phyloP scores from a whole-genome alignment of 23 tunicate genomes.

The Aplidium turbinatum region DNA sequence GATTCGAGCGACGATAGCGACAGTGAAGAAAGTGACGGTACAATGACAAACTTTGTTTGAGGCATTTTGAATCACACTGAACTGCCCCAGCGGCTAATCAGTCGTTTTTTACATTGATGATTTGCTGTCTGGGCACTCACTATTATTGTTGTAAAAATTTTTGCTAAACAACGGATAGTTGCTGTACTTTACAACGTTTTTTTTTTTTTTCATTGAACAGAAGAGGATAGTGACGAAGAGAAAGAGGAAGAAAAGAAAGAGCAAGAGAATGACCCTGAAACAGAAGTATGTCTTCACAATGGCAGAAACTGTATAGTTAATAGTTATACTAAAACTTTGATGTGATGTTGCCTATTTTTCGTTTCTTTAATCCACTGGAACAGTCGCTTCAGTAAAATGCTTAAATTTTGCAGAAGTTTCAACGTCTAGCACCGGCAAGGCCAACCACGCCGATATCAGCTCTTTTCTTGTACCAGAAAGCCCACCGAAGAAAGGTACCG shows the following conservation, averaged over 20 bases:
- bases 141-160: not conserved
- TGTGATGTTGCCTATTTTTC: too few species aligned
- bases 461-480: constrained; percentile 81
- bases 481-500: constrained; percentile 78
- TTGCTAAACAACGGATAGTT: too few species aligned
- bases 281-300: not conserved
- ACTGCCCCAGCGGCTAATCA: too few species aligned
- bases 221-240: constrained; percentile 30
- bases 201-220: not conserved
- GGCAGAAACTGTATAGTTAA: too few species aligned
- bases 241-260: constrained; percentile 23
- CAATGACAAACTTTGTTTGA: too few species aligned
- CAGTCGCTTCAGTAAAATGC: not conserved
- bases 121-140: not conserved
- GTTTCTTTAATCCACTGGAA: too few species aligned
- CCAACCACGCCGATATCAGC: constrained; percentile 95
- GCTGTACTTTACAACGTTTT: too few species aligned
- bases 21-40: constrained; percentile 34
- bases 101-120: too few species aligned
- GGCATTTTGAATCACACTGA: too few species aligned
- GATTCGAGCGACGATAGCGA: constrained; percentile 35
- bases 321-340: too few species aligned
- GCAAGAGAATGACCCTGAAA: constrained; percentile 9
- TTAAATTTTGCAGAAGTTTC: not conserved
- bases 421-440: constrained; percentile 51